These are phyloP conservation scores for Agapostemon virescens DNA, from an alignment of 2,888 invertebrate genomes.

Conservation along the genomic window DNA sequence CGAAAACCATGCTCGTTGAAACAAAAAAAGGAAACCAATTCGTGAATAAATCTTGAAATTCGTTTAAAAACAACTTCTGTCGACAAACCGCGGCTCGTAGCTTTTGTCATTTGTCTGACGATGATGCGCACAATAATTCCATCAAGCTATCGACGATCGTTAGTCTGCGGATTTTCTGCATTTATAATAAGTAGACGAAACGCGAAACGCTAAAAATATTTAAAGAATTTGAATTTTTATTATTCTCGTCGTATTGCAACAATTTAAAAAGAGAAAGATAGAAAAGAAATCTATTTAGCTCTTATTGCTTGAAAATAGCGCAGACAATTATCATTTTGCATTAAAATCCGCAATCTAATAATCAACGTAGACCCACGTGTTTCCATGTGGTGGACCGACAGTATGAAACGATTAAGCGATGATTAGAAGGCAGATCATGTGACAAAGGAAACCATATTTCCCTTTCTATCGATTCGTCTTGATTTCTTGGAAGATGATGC, in stretches of 20 bases:
- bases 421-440: slow-evolving; percentile 7
- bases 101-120: slow-evolving; percentile 4
- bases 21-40: not conserved
- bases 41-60: not conserved
- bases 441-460: not conserved
- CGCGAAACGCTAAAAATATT: not conserved
- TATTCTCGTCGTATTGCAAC: not conserved
- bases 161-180: not conserved
- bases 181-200: not conserved
- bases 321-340: not conserved
- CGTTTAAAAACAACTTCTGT: not conserved
- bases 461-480: slow-evolving; percentile 19
- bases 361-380: slow-evolving; percentile 2
- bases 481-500: not conserved
- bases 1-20: slow-evolving; percentile 52
- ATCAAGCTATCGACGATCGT: slow-evolving; percentile 19
- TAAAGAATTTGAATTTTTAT: not conserved
- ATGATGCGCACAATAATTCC: slow-evolving; percentile 21
- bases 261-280: too few relatives aligned
- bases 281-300: not conserved
- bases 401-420: slow-evolving; percentile 33
- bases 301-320: not conserved
- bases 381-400: slow-evolving; percentile 14
- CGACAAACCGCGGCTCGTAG: too few relatives aligned
- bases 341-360: slow-evolving; percentile 5